phyloP scores from a whole-genome alignment of 2,797 vertebrate genomes.

The Halcyon badia region DNA sequence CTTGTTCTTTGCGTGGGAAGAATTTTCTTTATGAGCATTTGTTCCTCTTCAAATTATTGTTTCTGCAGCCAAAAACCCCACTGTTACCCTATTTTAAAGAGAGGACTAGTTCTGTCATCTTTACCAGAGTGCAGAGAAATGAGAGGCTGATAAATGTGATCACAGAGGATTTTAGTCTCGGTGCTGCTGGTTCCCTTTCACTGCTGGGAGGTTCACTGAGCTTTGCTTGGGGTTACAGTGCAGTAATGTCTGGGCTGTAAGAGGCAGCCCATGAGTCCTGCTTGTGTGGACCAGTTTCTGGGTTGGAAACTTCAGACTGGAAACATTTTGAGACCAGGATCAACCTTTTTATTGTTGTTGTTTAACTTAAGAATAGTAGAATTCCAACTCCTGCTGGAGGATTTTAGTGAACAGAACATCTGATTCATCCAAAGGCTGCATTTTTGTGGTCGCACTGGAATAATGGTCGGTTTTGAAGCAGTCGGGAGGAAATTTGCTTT shows the following conservation, averaged over 20 bases:
- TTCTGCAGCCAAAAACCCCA: not conserved
- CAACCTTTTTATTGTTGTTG: not conserved
- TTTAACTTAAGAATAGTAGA: not conserved
- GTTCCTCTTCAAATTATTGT: not conserved
- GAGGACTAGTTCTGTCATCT: not conserved
- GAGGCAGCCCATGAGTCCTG: not conserved
- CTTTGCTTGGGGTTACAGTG: not conserved
- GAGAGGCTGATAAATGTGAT: not conserved
- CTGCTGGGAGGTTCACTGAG: not conserved
- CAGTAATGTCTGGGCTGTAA: not conserved
- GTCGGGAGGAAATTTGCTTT: not conserved
- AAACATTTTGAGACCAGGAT: not conserved
- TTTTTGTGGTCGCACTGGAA: conserved; percentile 29
- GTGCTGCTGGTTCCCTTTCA: not conserved
- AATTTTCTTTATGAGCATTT: not conserved
- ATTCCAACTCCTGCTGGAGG: not conserved
- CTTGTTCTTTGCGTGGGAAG: not conserved
- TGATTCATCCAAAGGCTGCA: conserved; percentile 20
- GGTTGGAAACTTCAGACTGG: not conserved
- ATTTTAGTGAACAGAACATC: not conserved
- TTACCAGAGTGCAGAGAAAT: not conserved
- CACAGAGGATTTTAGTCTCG: not conserved
- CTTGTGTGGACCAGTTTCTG: not conserved
- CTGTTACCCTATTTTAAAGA: not conserved
- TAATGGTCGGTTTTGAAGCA: not conserved